phyloP scores from a whole-genome alignment of 2,888 invertebrate species.

The Caenorhabditis sp. region DNA sequence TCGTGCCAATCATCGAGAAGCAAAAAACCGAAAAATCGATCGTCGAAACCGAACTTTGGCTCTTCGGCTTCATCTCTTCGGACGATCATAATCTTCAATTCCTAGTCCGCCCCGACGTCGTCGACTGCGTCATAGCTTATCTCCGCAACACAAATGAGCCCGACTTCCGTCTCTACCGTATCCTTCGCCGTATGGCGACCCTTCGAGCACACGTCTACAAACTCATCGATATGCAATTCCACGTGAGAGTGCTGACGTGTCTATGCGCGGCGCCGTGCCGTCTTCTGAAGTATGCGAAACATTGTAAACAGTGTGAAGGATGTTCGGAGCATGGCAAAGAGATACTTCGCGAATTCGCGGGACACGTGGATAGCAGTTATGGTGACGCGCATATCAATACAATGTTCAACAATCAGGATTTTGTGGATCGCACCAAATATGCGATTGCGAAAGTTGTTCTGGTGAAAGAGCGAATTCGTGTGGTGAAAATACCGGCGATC shows the following conservation, averaged over 20 bases:
- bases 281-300: slow-evolving; percentile 47
- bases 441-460: slow-evolving; percentile 51
- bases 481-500: slow-evolving; percentile 38
- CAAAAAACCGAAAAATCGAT: slow-evolving; percentile 33
- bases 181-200: slow-evolving; percentile 44
- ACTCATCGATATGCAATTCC: slow-evolving; percentile 61
- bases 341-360: slow-evolving; percentile 50
- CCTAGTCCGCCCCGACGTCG: slow-evolving; percentile 50
- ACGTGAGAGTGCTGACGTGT: slow-evolving; percentile 51
- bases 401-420: slow-evolving; percentile 32
- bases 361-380: slow-evolving; percentile 61
- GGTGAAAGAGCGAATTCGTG: slow-evolving; percentile 36
- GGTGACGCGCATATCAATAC: slow-evolving; percentile 56
- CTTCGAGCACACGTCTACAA: slow-evolving; percentile 39
- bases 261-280: slow-evolving; percentile 56
- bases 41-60: slow-evolving; percentile 50
- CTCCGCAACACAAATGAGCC: slow-evolving; percentile 28
- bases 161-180: slow-evolving; percentile 40
- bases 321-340: slow-evolving; percentile 58
- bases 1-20: slow-evolving; percentile 10
- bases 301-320: slow-evolving; percentile 58
- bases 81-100: slow-evolving; percentile 52
- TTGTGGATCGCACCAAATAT: slow-evolving; percentile 37
- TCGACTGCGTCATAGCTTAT: slow-evolving; percentile 45
- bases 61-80: slow-evolving; percentile 50